A percentile compares a stretch with the other conserved stretches of the same genome.
Evolutionary conservation across 1,140 invertebrate genomes (phyloP).

Genomic region (Pseudomyrmex sp.): DNA sequence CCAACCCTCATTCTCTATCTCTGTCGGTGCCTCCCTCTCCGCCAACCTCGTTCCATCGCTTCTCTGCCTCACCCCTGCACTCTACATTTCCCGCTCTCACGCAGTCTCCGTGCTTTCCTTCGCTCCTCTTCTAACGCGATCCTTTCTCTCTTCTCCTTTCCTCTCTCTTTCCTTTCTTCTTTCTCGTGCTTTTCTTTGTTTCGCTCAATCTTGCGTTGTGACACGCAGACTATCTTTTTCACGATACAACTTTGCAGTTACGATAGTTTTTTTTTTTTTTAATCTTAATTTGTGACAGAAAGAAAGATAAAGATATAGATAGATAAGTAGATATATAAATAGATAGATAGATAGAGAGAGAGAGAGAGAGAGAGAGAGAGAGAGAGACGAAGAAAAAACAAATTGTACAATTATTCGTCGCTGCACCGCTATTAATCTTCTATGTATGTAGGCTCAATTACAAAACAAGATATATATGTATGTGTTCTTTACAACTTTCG

Average conservation of each 20-base stretch:
- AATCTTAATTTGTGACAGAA: conserved; percentile 27
- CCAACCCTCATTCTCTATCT: conserved; percentile 74
- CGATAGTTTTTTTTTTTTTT: conserved; percentile 25
- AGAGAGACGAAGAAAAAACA: too few relatives aligned
- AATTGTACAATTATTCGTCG: conserved; percentile 11
- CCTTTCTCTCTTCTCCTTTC: conserved; percentile 16
- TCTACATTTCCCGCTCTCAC: conserved; percentile 61
- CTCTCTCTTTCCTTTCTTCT: neutral
- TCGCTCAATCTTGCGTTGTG: conserved; percentile 20
- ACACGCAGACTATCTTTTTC: conserved; percentile 31
- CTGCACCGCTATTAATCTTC: conserved; percentile 9
- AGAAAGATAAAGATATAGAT: too few relatives aligned
- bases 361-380: too few relatives aligned
- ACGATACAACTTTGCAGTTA: neutral
- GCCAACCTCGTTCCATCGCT: conserved; percentile 29
- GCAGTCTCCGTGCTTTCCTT: conserved; percentile 67
- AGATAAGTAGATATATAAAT: too few relatives aligned
- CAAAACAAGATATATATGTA: neutral
- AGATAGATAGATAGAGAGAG: too few relatives aligned
- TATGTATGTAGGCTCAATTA: neutral
- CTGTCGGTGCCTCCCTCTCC: conserved; percentile 54
- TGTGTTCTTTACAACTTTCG: neutral
- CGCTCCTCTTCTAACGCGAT: conserved; percentile 45
- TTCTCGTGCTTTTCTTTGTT: conserved; percentile 9
- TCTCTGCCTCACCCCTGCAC: conserved; percentile 39